phyloP scores from a whole-genome alignment of 2,797 vertebrate genomes.

The Pseudochirops corinnae region DNA sequence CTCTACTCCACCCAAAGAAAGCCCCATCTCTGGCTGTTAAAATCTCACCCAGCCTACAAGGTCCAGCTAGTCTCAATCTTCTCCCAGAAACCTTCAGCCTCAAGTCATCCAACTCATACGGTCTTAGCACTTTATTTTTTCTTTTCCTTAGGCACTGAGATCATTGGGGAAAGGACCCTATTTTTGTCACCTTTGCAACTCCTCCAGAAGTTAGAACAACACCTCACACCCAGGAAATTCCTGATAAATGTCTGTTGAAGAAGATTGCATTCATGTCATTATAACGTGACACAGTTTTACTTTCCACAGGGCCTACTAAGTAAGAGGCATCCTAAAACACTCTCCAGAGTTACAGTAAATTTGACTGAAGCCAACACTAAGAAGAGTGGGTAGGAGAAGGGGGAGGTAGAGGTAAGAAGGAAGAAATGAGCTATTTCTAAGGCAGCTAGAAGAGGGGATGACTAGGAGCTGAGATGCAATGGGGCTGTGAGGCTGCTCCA shows the following conservation, averaged over 20 bases:
- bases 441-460: neutral
- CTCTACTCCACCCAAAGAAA: neutral
- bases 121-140: neutral
- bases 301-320: conserved; percentile 21
- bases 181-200: neutral
- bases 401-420: neutral
- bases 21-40: neutral
- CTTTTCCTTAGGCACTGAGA: neutral
- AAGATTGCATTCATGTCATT: conserved; percentile 16
- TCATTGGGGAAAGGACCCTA: neutral
- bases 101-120: neutral
- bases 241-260: neutral
- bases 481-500: neutral
- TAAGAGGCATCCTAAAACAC: neutral
- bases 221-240: neutral
- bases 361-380: neutral
- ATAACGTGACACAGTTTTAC: conserved; percentile 35
- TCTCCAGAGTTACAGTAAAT: neutral
- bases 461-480: no score
- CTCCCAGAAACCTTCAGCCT: neutral
- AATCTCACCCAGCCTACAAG: neutral
- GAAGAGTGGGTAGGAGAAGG: neutral
- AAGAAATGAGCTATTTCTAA: neutral
- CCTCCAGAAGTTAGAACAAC: neutral
- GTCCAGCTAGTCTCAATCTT: neutral